phyloP scores from a whole-genome alignment of 1,140 invertebrate species.

The Micrasema minimum region DNA sequence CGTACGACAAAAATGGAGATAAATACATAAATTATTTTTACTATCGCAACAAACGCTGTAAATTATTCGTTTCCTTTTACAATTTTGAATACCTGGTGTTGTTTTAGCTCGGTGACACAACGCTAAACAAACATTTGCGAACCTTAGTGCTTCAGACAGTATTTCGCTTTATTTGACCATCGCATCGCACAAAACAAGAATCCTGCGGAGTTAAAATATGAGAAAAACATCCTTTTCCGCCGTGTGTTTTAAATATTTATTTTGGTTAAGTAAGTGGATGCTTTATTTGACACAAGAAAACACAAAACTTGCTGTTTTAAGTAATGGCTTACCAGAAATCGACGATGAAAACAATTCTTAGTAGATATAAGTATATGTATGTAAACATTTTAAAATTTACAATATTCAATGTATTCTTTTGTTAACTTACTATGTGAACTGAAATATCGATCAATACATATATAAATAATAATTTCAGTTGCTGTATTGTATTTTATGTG shows the following conservation, averaged over 20 bases:
- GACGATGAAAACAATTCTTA: no score
- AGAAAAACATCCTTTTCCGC: conserved; percentile 15
- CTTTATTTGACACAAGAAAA: neutral
- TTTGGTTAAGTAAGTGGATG: neutral
- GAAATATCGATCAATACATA: no score
- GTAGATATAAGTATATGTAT: no score
- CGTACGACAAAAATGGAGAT: no score
- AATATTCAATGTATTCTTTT: no score
- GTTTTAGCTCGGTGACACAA: conserved; percentile 19
- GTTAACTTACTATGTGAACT: no score
- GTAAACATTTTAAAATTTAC: no score
- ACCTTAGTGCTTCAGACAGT: neutral
- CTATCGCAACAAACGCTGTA: neutral
- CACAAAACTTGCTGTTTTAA: no score
- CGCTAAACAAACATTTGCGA: conserved; percentile 18
- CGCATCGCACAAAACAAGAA: neutral
- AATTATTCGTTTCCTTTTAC: neutral
- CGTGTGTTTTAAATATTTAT: neutral
- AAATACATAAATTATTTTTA: no score
- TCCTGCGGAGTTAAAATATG: conserved; percentile 6
- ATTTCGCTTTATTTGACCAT: conserved; percentile 14
- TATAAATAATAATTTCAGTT: no score
- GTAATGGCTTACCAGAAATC: no score
- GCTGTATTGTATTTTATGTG: no score
- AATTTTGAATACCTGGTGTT: neutral